Base-by-base conservation (phyloP, 2,113 vertebrate genomes). In the Mohoua ochrocephala region DNA sequence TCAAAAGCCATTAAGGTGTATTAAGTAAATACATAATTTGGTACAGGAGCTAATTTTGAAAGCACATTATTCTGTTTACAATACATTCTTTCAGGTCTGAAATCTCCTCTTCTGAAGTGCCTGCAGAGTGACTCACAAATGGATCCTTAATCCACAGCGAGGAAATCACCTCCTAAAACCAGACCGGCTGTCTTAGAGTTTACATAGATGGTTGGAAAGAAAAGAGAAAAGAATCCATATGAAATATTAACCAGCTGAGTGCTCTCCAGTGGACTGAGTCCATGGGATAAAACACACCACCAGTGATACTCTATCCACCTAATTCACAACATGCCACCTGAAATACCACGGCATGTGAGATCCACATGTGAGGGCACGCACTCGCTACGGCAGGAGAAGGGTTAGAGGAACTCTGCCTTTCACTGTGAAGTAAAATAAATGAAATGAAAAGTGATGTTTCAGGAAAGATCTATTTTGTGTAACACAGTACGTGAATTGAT, bases 21-120 rank as follows among this genome's bases (percentile, higher is more conserved):
- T 96, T 97, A 97, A 96, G 98, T 95, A 97, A 98, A 98, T 96
- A 98, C 89, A 87, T 97, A 96, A 97, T 97, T 95, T 89, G 91
- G 96, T 92, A 87, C 70, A 28, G 96, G 88, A 96, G 94, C 94
- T 97, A 93, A 97, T 97, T 97, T 97, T 95, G 96, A 97, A 97
- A 98, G 91, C 85, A 93, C 95, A 89, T 96, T 95, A 87, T 96
- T 97, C 96, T 96, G 92, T 95, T 97, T 97, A 91, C 91, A 97
- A 97, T 97, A 52, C 92, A 94, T 97, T 96, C 92, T 93, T 97
- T 97, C 87, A 84, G 67, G 56, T 93, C 81, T 96, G 73, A 97
- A 96, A 90, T 70, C 84, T 88, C 79, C 84, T 88, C 41, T 75
- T 92, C 68, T 87, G 91, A 97, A 97, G 95, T 93, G 95, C 88